Conservation (phyloP, 2,888 invertebrate genomes). For the Eupeodes luniger region DNA sequence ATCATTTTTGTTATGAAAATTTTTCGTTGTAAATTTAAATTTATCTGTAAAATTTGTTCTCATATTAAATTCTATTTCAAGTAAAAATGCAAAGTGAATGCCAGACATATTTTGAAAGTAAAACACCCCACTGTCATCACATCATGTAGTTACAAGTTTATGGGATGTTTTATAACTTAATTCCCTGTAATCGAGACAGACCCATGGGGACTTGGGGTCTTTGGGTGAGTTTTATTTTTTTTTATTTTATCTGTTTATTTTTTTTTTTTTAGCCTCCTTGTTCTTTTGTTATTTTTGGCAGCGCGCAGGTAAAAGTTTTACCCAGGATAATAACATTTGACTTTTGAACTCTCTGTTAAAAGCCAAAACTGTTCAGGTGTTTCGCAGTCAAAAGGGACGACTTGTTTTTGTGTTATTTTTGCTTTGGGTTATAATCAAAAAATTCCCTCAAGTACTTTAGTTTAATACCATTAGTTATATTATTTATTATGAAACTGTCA, state of each 20-base stretch:
- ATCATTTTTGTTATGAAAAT: no score
- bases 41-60: no score
- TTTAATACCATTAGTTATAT: conserved; percentile 28
- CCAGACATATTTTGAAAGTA: not conserved
- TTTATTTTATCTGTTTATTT: not conserved
- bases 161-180: conserved; percentile 48
- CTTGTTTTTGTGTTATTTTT: conserved; percentile 12
- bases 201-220: conserved; percentile 31
- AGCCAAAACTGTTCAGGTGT: conserved; percentile 52
- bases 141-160: conserved; percentile 30
- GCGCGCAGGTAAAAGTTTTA: conserved; percentile 40
- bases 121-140: conserved; percentile 2
- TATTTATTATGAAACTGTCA: conserved; percentile 47
- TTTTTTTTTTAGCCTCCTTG: not conserved
- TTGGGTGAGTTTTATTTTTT: not conserved
- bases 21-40: no score
- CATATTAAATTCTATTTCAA: no score
- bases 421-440: conserved; percentile 26
- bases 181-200: conserved; percentile 46
- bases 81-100: not conserved
- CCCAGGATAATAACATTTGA: conserved; percentile 48
- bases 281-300: conserved; percentile 22
- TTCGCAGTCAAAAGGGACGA: conserved; percentile 27
- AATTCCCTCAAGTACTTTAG: conserved; percentile 37
- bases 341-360: conserved; percentile 61